Evolutionary conservation across 2,113 vertebrate genomes (phyloP), one percentile per base, ranked within the genome.

Genomic region (Bostrychus sinensis): DNA sequence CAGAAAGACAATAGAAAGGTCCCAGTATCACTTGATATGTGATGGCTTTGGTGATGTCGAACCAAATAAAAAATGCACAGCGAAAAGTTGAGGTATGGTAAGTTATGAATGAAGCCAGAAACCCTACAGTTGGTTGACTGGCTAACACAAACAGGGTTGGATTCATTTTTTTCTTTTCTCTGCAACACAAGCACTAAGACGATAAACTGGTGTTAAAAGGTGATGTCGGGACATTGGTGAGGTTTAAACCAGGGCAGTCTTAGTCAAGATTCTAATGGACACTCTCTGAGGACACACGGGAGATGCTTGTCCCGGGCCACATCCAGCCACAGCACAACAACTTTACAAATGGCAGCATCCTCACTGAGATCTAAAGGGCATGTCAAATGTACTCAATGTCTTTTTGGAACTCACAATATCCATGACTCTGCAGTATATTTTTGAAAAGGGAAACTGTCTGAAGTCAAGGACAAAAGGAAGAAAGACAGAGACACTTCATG

Each of bases 241-340:
- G 62, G 50, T 46, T 72, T 36, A 65, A 85, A 68, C 65, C 59
- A n/a, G 36, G 75, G 70, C 53, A 70, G 72, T 87, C 71, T 84
- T 65, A 48, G 36, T 66, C 66, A 36, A 17, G 30, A 26, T 48
- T 63, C 51, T 73, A 74, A 77, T 72, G 25, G 62, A 46, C 28
- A 13, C 56, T 50, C 64, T 75, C 46, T 16, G 46, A 68, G 62
- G 64, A 61, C 54, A 78, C 26, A 5, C 67, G n/a, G 23, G n/a
- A 61, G 57, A 54, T 28, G 51, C 43, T 38, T 6, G 16, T 39
- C 28, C 22, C 17, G 38, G 48, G 56, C 63, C 50, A 61, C 17
- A 70, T 28, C 32, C 58, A 64, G 34, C 19, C 41, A 17, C 16
- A 17, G 17, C 0, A 20, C 64, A 64, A 43, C 38, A 4, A 28